These are phyloP conservation scores for Phylloscopus trochilus DNA, from an alignment of 2,113 vertebrate genomes.

Conservation along the genomic window DNA sequence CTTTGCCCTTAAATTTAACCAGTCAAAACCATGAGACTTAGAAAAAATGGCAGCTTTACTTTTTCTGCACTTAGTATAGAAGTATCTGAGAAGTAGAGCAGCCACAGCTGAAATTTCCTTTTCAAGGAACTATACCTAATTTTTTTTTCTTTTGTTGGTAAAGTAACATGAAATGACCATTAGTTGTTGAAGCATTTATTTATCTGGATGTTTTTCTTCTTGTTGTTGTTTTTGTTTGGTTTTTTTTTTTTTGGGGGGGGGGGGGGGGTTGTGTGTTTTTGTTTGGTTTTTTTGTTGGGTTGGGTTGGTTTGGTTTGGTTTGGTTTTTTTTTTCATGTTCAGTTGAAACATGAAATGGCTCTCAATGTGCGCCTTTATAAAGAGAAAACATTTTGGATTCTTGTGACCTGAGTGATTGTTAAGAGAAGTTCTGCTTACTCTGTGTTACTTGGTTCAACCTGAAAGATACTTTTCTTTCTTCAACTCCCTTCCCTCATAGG, in stretches of 20 bases:
- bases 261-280: too few species aligned
- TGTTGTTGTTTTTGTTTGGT: too few species aligned
- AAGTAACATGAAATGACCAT: not conserved
- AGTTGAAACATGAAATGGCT: not conserved
- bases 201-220: too few species aligned
- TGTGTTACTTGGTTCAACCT: not conserved
- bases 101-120: not conserved
- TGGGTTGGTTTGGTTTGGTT: too few species aligned
- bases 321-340: not conserved
- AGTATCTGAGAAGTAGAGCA: not conserved
- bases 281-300: too few species aligned
- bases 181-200: not conserved
- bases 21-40: not conserved
- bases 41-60: not conserved
- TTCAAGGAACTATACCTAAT: not conserved
- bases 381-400: not conserved
- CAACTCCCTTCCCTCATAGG: not conserved
- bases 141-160: not conserved
- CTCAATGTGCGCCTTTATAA: accelerated
- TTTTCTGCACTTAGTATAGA: not conserved
- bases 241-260: too few species aligned
- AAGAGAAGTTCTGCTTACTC: not conserved
- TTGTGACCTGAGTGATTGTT: not conserved
- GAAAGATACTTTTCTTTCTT: not conserved
- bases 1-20: not conserved